These are phyloP conservation scores for Aradophagus sp. DNA, from an alignment of 1,140 invertebrate genomes.

Conservation along the genomic window DNA sequence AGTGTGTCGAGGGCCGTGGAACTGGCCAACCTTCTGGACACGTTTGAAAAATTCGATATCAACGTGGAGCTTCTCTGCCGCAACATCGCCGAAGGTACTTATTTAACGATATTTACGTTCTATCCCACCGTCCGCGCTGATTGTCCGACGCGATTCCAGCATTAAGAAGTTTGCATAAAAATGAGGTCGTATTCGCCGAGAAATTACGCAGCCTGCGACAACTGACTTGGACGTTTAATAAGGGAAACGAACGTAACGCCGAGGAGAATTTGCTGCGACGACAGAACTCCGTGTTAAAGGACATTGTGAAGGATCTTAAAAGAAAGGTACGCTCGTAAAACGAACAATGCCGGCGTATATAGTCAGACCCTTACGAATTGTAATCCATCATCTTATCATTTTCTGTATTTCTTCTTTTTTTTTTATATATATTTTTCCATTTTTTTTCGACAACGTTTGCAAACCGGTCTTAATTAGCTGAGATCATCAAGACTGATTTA, in stretches of 20 bases:
- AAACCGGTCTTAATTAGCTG: too few relatives aligned
- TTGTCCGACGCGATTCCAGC: slow-evolving; percentile 43
- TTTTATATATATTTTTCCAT: too few relatives aligned
- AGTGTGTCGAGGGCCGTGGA: slow-evolving; percentile 44
- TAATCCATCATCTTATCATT: too few relatives aligned
- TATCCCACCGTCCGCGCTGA: slow-evolving; percentile 1
- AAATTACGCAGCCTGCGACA: slow-evolving; percentile 59
- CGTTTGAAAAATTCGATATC: slow-evolving; percentile 58
- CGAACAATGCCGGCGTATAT: neutral
- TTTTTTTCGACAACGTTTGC: too few relatives aligned
- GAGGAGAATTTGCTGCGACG: slow-evolving; percentile 45
- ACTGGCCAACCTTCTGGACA: slow-evolving; percentile 60
- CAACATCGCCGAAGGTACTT: slow-evolving; percentile 54
- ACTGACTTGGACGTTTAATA: slow-evolving; percentile 54
- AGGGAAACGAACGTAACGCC: slow-evolving; percentile 32
- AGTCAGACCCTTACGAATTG: too few relatives aligned
- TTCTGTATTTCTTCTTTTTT: too few relatives aligned
- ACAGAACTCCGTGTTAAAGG: slow-evolving; percentile 60
- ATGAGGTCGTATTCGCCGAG: slow-evolving; percentile 43
- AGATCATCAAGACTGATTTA: too few relatives aligned
- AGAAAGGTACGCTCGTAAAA: slow-evolving; percentile 54
- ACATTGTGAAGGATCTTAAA: slow-evolving; percentile 62
- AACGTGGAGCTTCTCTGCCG: slow-evolving; percentile 53
- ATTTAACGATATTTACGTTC: neutral
- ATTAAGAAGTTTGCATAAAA: slow-evolving; percentile 59